Evolutionary conservation across 2,888 invertebrate species (phyloP).

Genomic region (Halictus quadricinctus): DNA sequence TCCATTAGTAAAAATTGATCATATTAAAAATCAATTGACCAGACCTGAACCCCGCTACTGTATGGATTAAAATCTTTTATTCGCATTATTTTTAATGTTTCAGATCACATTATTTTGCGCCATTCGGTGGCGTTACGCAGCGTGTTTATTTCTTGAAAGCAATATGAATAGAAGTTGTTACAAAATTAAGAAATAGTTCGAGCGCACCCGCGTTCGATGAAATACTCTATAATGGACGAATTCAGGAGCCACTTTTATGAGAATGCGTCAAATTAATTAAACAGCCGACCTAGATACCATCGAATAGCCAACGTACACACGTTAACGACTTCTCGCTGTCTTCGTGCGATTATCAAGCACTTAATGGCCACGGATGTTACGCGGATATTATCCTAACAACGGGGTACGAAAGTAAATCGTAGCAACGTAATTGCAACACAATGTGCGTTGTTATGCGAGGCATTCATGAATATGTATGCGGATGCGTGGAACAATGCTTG

Average conservation of each 20-base stretch:
- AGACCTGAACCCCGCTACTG: too few species aligned
- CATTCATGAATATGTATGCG: constrained; percentile 29
- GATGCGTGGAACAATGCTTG: constrained; percentile 27
- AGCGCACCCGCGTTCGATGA: background rate
- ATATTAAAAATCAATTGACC: too few species aligned
- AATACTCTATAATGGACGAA: background rate
- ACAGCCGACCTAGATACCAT: constrained; percentile 8
- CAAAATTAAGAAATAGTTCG: background rate
- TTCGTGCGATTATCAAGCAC: constrained; percentile 38
- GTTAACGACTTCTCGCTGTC: constrained; percentile 18
- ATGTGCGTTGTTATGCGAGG: constrained; percentile 22
- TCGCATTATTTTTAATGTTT: too few species aligned
- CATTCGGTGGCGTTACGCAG: too few species aligned
- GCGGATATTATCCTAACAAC: constrained; percentile 36
- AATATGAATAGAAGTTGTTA: background rate
- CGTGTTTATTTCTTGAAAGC: too few species aligned
- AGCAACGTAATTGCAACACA: constrained; percentile 29
- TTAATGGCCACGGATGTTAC: constrained; percentile 31
- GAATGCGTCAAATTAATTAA: constrained; percentile 2
- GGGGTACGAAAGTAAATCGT: constrained; percentile 42
- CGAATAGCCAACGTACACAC: background rate
- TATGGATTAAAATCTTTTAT: too few species aligned
- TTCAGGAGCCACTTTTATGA: background rate
- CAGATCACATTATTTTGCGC: too few species aligned
- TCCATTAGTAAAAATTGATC: too few species aligned